phyloP scores from a whole-genome alignment of 2,113 vertebrate species.

The Antechinus stuartii region DNA sequence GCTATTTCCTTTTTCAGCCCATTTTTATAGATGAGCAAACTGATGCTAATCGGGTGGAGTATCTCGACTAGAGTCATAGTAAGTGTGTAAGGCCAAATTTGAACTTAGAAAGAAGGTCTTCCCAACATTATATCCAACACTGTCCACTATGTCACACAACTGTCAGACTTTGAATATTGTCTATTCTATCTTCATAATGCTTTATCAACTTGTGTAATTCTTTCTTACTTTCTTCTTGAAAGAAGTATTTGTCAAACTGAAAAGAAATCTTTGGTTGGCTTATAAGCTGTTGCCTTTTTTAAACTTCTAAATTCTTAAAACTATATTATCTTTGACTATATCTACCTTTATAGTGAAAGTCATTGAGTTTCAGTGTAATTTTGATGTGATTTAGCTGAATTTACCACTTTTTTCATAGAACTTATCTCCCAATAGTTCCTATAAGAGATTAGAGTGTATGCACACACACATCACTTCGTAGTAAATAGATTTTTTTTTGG shows the following conservation, averaged over 20 bases:
- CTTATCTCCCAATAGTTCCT: no score
- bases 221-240: not conserved
- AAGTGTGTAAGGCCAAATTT: not conserved
- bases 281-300: not conserved
- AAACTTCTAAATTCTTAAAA: not conserved
- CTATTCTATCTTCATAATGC: no score
- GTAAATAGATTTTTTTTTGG: no score
- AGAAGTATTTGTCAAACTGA: not conserved
- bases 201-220: not conserved
- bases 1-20: no score
- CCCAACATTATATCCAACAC: not conserved
- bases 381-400: no score
- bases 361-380: not conserved
- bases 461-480: no score
- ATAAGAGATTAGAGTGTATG: no score
- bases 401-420: no score
- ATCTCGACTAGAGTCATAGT: not conserved
- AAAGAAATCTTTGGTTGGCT: not conserved
- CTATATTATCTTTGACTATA: not conserved
- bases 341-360: not conserved
- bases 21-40: no score
- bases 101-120: not conserved
- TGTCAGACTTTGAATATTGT: no score
- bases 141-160: not conserved
- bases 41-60: no score